phyloP scores from a whole-genome alignment of 2,888 invertebrate genomes.

The Miltochrista miniata region DNA sequence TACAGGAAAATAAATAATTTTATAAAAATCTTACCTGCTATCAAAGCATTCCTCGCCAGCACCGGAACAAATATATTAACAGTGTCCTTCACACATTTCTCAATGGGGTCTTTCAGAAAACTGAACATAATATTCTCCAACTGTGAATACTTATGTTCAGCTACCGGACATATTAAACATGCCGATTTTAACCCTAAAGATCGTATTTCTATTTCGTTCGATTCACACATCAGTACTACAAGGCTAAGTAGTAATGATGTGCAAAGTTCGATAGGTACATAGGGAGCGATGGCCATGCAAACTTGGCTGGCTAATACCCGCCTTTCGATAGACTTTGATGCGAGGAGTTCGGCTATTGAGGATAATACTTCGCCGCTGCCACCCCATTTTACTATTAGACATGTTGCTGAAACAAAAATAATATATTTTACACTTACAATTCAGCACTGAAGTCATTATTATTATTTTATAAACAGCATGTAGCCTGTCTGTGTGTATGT shows the following conservation, averaged over 20 bases:
- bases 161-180: constrained; percentile 70
- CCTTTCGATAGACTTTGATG: constrained; percentile 66
- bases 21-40: constrained; percentile 60
- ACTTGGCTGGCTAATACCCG: constrained; percentile 71
- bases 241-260: constrained; percentile 75
- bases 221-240: constrained; percentile 76
- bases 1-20: not conserved
- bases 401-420: constrained; percentile 60
- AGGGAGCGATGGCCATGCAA: constrained; percentile 72
- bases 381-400: constrained; percentile 76
- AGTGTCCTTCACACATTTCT: constrained; percentile 69
- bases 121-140: constrained; percentile 73
- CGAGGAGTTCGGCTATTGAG: constrained; percentile 68
- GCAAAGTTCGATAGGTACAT: constrained; percentile 74
- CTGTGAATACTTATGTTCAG: constrained; percentile 72
- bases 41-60: constrained; percentile 71
- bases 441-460: no score
- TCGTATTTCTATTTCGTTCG: constrained; percentile 69
- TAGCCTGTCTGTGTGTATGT: no score
- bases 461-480: no score
- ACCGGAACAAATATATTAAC: constrained; percentile 68
- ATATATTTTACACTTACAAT: no score
- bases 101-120: constrained; percentile 69
- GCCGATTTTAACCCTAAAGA: constrained; percentile 68
- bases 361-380: constrained; percentile 75